A percentile compares a stretch with the other conserved stretches of the same genome.
Evolutionary conservation across 1,140 invertebrate genomes (phyloP).

Genomic region (Neodiprion lecontei): DNA sequence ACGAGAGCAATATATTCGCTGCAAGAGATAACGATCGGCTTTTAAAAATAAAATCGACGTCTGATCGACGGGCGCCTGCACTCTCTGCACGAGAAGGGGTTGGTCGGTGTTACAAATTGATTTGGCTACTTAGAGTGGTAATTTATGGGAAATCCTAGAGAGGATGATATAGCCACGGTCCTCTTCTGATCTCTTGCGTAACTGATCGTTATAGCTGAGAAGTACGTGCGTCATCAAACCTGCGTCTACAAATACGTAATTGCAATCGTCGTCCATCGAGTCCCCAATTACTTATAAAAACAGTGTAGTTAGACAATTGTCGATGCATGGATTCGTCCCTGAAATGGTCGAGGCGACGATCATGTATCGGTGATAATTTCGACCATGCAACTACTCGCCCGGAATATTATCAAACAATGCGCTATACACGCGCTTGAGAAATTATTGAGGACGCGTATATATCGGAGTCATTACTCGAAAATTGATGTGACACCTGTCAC

Average conservation of each 20-base stretch:
- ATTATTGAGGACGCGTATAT: neutral
- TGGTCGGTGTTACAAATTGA: neutral
- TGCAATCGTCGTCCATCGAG: neutral
- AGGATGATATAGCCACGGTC: neutral
- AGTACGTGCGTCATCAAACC: neutral
- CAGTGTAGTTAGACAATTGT: neutral
- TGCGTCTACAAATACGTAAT: neutral
- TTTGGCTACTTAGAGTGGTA: neutral
- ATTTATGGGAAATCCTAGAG: neutral
- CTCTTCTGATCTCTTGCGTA: neutral
- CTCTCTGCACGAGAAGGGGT: neutral
- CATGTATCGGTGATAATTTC: too few species aligned
- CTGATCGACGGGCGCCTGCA: neutral
- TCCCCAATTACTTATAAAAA: neutral
- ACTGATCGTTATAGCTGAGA: neutral
- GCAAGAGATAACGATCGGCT: neutral
- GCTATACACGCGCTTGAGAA: neutral
- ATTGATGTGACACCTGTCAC: neutral
- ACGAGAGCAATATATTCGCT: too few species aligned
- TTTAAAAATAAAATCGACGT: conserved; percentile 8
- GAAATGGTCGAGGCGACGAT: neutral
- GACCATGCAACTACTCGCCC: neutral
- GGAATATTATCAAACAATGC: neutral
- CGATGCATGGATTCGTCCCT: neutral
- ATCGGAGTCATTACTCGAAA: neutral